Evolutionary conservation across 2,888 invertebrate species (phyloP), one percentile per base, ranked within the genome.

Genomic region (Oscheius myriophilus): DNA sequence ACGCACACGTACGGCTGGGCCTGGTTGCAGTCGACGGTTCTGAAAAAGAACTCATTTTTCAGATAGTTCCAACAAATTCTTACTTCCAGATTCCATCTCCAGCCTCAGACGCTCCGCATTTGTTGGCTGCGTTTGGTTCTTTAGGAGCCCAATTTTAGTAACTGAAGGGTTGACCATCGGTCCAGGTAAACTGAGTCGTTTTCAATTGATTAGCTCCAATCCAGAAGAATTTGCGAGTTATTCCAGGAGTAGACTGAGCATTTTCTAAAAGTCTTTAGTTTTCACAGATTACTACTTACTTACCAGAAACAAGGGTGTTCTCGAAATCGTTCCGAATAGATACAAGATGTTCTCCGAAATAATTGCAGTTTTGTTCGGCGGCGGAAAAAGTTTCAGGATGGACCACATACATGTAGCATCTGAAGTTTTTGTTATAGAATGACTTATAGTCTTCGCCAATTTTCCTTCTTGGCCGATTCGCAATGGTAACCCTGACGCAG

Each of bases 241-340:
- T 61, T 14, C 59, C 59, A 25, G 59, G 59, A 6, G 59, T 59
- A 23, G 43, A 45, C 7, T 25, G 45, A 12, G 45, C 59, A 45
- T 43, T 21, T 59, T 45, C 59, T 59, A 16, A 25, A 1, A 59
- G 1, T 12, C 25, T 46, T 7, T 14, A 39, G 1, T 7, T 25
- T 12, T 9, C 23, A 16, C 26, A 16, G n/a, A 23, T 12, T 3
- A 33, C 9, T 3, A 6, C 9, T 33, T 33, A 21, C 14, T 49
- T 21, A 67, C 67, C 58, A 16, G 49, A 12, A 42, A 67, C n/a
- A 4, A 67, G 23, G 25, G 67, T 57, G 26, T 58, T 58, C 26
- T 67, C 67, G 26, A 67, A 67, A 11, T 57, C 67, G 51, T 67
- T 67, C 7, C 49, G 58, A 21, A 58, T 58, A 26, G 67, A 67